Evolutionary conservation across 2,888 invertebrate species (phyloP).

Genomic region (Drosophila limbata): DNA sequence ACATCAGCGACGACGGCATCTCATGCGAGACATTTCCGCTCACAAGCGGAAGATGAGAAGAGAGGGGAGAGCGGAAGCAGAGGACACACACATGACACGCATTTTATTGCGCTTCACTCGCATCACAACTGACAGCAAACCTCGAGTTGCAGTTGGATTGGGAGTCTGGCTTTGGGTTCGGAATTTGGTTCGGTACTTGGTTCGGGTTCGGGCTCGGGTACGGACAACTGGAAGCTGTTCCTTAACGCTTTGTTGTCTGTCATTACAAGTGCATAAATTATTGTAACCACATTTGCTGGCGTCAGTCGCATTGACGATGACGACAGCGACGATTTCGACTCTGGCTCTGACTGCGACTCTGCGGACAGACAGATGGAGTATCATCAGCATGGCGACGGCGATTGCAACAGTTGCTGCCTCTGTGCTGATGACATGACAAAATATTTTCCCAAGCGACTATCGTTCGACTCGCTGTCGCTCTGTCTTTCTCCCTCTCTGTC

Average conservation of each 20-base stretch:
- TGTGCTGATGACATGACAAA: slow-evolving; percentile 77
- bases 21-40: slow-evolving; percentile 49
- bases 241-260: slow-evolving; percentile 81
- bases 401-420: slow-evolving; percentile 77
- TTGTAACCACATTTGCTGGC: slow-evolving; percentile 82
- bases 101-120: slow-evolving; percentile 77
- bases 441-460: slow-evolving; percentile 75
- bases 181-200: slow-evolving; percentile 11
- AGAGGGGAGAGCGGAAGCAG: neutral
- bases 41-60: slow-evolving; percentile 3
- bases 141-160: slow-evolving; percentile 16
- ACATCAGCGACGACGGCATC: slow-evolving; percentile 49
- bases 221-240: slow-evolving; percentile 47
- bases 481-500: neutral
- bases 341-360: slow-evolving; percentile 28
- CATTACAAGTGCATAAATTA: slow-evolving; percentile 82
- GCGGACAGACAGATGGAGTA: slow-evolving; percentile 32
- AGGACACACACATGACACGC: slow-evolving; percentile 69
- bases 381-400: slow-evolving; percentile 45
- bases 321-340: slow-evolving; percentile 13
- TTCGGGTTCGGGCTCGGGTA: neutral
- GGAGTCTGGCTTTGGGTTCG: slow-evolving; percentile 1
- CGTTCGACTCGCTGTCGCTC: slow-evolving; percentile 31
- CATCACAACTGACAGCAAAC: slow-evolving; percentile 57
- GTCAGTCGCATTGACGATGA: slow-evolving; percentile 58